These are phyloP conservation scores for Paramisgurnus dabryanus DNA, from an alignment of 2,113 vertebrate species.

Conservation along the genomic window DNA sequence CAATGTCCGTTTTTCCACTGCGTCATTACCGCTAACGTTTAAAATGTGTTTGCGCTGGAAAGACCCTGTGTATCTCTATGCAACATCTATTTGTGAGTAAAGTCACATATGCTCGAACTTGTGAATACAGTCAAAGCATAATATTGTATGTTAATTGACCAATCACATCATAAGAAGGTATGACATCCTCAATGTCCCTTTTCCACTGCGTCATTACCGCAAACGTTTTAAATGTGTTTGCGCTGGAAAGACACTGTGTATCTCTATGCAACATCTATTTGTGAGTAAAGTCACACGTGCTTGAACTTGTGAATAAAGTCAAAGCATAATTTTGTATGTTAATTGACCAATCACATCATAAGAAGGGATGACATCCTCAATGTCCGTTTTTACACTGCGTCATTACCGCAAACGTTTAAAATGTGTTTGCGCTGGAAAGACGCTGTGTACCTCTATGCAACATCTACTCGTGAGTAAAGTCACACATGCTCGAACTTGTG, in stretches of 20 bases:
- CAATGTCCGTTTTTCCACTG: background rate
- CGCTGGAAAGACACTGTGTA: background rate
- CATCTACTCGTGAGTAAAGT: background rate
- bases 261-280: background rate
- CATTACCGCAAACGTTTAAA: constrained; percentile 19
- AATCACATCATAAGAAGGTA: too few species aligned
- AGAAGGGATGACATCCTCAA: too few species aligned
- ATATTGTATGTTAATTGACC: too few species aligned
- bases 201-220: constrained; percentile 13
- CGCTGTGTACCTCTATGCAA: background rate
- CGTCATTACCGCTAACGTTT: constrained; percentile 7
- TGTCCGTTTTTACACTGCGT: background rate
- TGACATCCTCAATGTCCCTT: background rate
- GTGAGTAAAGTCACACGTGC: too few species aligned
- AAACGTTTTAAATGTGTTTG: constrained; percentile 17
- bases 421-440: constrained; percentile 28
- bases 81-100: background rate
- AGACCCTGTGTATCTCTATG: background rate
- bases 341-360: too few species aligned
- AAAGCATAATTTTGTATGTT: too few species aligned
- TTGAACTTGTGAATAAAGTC: too few species aligned
- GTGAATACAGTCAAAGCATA: too few species aligned
- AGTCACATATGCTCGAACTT: too few species aligned
- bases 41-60: constrained; percentile 29
- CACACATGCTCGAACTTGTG: background rate